Conservation (phyloP, 2,797 vertebrate species). For the Sparus aurata region DNA sequence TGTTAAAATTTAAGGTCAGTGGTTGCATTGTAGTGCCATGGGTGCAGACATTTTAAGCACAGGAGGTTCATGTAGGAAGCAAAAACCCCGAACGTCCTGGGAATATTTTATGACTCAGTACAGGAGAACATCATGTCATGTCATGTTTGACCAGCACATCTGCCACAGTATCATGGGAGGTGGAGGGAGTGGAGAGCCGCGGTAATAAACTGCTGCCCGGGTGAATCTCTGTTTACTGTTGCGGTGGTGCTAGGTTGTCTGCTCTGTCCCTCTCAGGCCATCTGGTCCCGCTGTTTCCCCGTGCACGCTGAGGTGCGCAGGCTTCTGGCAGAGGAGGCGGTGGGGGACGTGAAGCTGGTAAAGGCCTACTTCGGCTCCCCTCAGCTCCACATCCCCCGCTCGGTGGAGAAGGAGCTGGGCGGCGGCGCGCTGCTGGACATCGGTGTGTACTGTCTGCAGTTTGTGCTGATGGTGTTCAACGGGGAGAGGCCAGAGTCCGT, state of each 20-base stretch:
- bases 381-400: constrained; percentile 57
- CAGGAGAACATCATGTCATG: constrained; percentile 18
- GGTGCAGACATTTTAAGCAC: not conserved
- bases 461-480: constrained; percentile 86
- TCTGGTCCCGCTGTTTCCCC: constrained; percentile 89
- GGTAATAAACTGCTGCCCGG: constrained; percentile 19
- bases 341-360: constrained; percentile 85
- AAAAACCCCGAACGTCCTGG: not conserved
- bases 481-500: constrained; percentile 85
- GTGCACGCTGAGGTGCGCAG: constrained; percentile 77
- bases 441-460: constrained; percentile 87
- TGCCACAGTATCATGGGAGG: constrained; percentile 1
- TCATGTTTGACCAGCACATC: constrained; percentile 25
- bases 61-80: not conserved
- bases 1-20: not conserved
- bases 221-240: constrained; percentile 31
- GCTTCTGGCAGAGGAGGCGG: constrained; percentile 73
- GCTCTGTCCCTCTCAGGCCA: constrained; percentile 76
- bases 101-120: constrained; percentile 6
- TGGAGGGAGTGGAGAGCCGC: constrained; percentile 8
- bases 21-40: not conserved
- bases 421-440: constrained; percentile 86
- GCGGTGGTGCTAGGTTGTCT: constrained; percentile 25
- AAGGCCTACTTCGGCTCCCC: constrained; percentile 81
- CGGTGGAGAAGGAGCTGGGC: constrained; percentile 80